Conservation (phyloP, 1,140 invertebrate species). For the Drusus annulatus region DNA sequence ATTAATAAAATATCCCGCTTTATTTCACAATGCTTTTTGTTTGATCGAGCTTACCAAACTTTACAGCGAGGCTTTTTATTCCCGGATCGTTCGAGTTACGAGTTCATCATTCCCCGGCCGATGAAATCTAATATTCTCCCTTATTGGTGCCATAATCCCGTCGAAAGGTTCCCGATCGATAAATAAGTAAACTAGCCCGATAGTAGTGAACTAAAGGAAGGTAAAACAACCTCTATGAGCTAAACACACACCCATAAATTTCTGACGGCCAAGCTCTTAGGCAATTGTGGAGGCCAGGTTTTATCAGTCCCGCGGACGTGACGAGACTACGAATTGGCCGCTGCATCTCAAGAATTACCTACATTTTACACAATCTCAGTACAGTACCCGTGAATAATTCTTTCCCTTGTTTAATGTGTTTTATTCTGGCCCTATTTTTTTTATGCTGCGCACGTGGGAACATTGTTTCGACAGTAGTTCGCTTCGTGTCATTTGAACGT, state of each 20-base stretch:
- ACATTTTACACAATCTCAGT: neutral
- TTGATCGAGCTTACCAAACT: conserved; percentile 4
- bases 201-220: conserved; percentile 33
- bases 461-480: too few relatives aligned
- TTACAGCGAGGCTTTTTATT: conserved; percentile 12
- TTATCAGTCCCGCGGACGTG: neutral
- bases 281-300: conserved; percentile 9
- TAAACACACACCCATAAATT: conserved; percentile 35
- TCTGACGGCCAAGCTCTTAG: conserved; percentile 36
- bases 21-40: conserved; percentile 28
- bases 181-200: conserved; percentile 25
- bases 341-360: neutral
- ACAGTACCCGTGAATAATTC: conserved; percentile 3
- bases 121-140: conserved; percentile 35
- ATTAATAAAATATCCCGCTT: conserved; percentile 11
- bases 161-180: conserved; percentile 25
- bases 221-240: conserved; percentile 28
- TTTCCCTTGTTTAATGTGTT: neutral
- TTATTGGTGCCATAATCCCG: conserved; percentile 37
- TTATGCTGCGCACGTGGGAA: too few relatives aligned
- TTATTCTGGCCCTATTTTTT: too few relatives aligned
- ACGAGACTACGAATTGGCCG: neutral
- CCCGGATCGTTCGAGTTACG: conserved; percentile 20
- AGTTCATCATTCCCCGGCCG: conserved; percentile 23
- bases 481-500: too few relatives aligned